Conservation (phyloP, 2,888 invertebrate genomes). For the Salticus scenicus region DNA sequence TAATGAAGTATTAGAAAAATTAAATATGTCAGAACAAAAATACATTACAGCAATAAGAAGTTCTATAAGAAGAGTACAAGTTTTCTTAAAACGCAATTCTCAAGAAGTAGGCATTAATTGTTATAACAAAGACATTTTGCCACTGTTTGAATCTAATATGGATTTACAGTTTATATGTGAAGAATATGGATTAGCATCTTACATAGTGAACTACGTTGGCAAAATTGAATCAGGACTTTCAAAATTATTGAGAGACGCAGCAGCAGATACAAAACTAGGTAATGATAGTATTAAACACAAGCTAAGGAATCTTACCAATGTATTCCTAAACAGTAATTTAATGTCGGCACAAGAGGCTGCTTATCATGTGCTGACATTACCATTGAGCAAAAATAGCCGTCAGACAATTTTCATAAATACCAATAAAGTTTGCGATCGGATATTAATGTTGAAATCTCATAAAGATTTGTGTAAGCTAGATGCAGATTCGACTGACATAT, state of each 20-base stretch:
- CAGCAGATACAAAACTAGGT: neutral
- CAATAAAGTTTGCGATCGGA: neutral
- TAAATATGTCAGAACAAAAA: neutral
- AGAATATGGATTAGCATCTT: neutral
- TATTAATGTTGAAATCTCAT: neutral
- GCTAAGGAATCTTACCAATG: neutral
- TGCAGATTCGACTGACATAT: neutral
- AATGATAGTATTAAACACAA: neutral
- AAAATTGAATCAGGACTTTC: neutral
- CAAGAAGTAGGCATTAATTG: too few relatives aligned
- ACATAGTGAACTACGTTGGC: neutral
- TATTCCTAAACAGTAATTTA: neutral
- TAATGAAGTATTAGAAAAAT: neutral
- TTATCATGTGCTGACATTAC: neutral
- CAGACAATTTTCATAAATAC: neutral
- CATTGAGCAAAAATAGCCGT: neutral
- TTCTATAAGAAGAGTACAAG: neutral
- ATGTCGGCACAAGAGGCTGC: neutral
- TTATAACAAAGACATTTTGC: too few relatives aligned
- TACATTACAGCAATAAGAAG: neutral
- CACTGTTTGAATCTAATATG: too few relatives aligned
- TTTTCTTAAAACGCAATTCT: neutral
- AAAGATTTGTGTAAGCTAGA: neutral
- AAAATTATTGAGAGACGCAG: neutral
- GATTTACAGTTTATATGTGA: neutral